Base-by-base conservation (phyloP, 2,797 vertebrate species). In the Garrulus glandarius region DNA sequence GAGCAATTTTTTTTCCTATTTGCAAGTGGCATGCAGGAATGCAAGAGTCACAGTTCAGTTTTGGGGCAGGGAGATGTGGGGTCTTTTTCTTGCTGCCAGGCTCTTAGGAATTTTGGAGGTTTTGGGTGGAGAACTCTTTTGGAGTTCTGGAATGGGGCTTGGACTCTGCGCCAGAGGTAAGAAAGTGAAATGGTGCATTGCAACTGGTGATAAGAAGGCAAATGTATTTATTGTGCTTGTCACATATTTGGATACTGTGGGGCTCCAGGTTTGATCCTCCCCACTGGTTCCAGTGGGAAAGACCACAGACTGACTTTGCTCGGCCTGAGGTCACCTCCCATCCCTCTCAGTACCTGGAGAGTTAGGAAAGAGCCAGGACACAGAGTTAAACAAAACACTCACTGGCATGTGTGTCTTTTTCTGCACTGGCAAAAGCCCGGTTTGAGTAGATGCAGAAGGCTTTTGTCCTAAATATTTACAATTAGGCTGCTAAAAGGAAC, bases 391-490 rank as follows among this genome's bases (percentile, higher is more conserved):
- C 8, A 15, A 86, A 95, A 78, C 63, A 65, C 32, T 81, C 39
- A 30, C 55, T 93, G 76, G 59, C 71, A 83, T 55, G n/a, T 44
- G 15, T 84, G 59, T 63, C 76, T 72, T 75, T 57, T 59, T 72
- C 47, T 74, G 50, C 34, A 41, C 65, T 63, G 76, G 63, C 65
- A 94, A 75, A 81, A 80, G 13, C 44, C n/a, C 2, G 9, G 5
- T 84, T 94, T 91, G 79, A 93, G 82, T 32, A 56, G 59, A 96
- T 92, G 72, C 91, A 95, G 95, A 95, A 92, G 80, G 63, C 76
- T 89, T 85, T 87, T 86, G 76, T 91, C 85, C 68, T 86, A 95
- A 96, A 92, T 89, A 96, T 94, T 96, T 92, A 93, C 81, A 93
- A 67, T 64, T 68, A 46, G 0, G 0, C 44, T 81, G 74, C 89